phyloP scores from a whole-genome alignment of 2,888 invertebrate species.

The Adela reaumurella region DNA sequence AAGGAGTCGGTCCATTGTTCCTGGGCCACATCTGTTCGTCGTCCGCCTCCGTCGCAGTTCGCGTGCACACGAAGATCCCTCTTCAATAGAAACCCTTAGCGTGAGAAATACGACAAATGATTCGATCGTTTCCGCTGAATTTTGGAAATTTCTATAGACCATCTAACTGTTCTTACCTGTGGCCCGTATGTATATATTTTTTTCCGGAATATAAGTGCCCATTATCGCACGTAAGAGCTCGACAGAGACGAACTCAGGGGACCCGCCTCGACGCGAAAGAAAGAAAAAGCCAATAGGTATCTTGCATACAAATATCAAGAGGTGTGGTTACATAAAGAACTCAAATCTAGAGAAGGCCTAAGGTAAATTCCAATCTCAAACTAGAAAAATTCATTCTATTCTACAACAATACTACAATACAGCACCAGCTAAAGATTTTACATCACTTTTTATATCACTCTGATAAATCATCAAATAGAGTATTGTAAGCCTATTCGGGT shows the following conservation, averaged over 20 bases:
- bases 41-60: background rate
- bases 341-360: too few relatives aligned
- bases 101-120: background rate
- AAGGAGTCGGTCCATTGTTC: background rate
- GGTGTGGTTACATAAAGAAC: too few relatives aligned
- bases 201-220: background rate
- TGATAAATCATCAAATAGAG: too few relatives aligned
- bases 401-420: too few relatives aligned
- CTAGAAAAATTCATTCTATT: too few relatives aligned
- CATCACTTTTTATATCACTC: too few relatives aligned
- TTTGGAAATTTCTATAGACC: background rate
- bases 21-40: background rate
- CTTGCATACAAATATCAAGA: too few relatives aligned
- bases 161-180: background rate
- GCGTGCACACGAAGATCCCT: background rate
- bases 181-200: background rate
- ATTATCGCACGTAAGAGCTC: background rate
- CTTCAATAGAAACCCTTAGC: background rate
- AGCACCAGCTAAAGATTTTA: too few relatives aligned
- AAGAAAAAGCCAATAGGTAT: too few relatives aligned
- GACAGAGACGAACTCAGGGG: background rate
- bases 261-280: too few relatives aligned
- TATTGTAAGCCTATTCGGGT: too few relatives aligned
- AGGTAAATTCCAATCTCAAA: too few relatives aligned
- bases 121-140: background rate